Evolutionary conservation across 1,140 invertebrate genomes (phyloP).

Genomic region (Monomorium pharaonis): DNA sequence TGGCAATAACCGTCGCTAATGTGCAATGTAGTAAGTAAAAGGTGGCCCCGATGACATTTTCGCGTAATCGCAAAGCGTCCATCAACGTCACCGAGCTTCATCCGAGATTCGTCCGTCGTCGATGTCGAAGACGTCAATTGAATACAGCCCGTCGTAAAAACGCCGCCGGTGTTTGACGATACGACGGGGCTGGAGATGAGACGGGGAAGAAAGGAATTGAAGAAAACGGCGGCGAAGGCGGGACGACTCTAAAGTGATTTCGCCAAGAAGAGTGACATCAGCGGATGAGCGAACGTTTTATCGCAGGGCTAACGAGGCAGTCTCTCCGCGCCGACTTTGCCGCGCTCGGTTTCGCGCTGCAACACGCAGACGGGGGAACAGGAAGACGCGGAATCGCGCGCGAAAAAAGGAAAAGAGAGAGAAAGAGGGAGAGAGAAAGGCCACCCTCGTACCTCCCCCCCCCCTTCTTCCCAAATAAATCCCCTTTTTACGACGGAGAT

Average conservation of each 20-base stretch:
- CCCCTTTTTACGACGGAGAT: constrained; percentile 84
- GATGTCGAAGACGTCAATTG: constrained; percentile 35
- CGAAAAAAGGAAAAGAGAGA: constrained; percentile 41
- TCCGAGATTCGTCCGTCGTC: not conserved
- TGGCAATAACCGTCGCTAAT: constrained; percentile 29
- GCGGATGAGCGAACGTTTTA: constrained; percentile 78
- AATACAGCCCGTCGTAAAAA: constrained; percentile 49
- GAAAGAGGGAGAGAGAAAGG: constrained; percentile 62
- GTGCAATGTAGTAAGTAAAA: not conserved
- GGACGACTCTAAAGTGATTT: constrained; percentile 77
- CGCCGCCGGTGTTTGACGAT: constrained; percentile 18
- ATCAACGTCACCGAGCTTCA: constrained; percentile 34
- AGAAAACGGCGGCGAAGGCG: constrained; percentile 53
- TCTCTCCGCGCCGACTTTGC: constrained; percentile 65
- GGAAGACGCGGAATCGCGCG: constrained; percentile 70
- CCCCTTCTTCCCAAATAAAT: constrained; percentile 80
- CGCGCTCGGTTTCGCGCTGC: constrained; percentile 75
- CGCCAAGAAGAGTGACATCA: constrained; percentile 80
- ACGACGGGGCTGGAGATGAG: constrained; percentile 26
- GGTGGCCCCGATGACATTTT: not conserved
- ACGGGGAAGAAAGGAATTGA: constrained; percentile 41
- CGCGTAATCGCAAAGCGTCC: constrained; percentile 18
- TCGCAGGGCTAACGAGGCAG: constrained; percentile 82
- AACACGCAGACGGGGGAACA: constrained; percentile 70
- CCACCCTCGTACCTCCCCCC: constrained; percentile 66